Conservation (phyloP, 1,140 invertebrate genomes). For the Zaprionus lachaisei region DNA sequence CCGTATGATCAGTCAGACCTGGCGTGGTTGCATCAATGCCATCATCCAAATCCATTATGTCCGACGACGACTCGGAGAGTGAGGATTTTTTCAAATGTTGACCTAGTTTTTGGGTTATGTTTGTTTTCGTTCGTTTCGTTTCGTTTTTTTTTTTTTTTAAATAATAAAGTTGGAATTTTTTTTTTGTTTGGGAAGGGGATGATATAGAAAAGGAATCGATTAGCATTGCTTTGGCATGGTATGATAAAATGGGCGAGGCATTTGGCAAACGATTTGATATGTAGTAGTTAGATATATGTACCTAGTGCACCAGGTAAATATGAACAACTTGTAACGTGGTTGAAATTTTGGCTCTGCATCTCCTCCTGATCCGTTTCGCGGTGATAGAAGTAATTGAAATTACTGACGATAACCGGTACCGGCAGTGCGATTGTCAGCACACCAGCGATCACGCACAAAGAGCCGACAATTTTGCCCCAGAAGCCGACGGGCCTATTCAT, state of each 20-base stretch:
- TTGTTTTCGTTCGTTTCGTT: slow-evolving; percentile 20
- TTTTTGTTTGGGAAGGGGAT: slow-evolving; percentile 32
- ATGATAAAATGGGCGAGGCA: slow-evolving; percentile 32
- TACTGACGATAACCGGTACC: slow-evolving; percentile 99
- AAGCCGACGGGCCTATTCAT: slow-evolving; percentile 96
- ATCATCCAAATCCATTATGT: slow-evolving; percentile 98
- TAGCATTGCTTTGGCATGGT: slow-evolving; percentile 41
- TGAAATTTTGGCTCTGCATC: slow-evolving; percentile 99
- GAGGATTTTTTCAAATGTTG: slow-evolving; percentile 96
- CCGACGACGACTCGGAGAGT: slow-evolving; percentile 96
- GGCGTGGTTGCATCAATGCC: slow-evolving; percentile 91
- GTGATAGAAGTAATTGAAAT: slow-evolving; percentile 99
- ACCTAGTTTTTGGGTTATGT: slow-evolving; percentile 85
- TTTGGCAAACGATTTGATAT: slow-evolving; percentile 39
- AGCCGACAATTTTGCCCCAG: slow-evolving; percentile 99
- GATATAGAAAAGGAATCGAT: slow-evolving; percentile 53
- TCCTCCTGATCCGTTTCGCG: slow-evolving; percentile 99
- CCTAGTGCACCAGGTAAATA: slow-evolving; percentile 96
- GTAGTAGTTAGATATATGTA: slow-evolving; percentile 84
- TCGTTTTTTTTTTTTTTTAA: slow-evolving; percentile 19
- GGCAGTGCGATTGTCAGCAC: slow-evolving; percentile 99
- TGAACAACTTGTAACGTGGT: slow-evolving; percentile 98
- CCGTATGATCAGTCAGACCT: slow-evolving; percentile 85
- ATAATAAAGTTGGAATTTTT: slow-evolving; percentile 20
- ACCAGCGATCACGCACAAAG: slow-evolving; percentile 99